Evolutionary conservation across 2,888 invertebrate genomes (phyloP), one percentile per base, ranked within the genome.

Genomic region (Macaria liturata): DNA sequence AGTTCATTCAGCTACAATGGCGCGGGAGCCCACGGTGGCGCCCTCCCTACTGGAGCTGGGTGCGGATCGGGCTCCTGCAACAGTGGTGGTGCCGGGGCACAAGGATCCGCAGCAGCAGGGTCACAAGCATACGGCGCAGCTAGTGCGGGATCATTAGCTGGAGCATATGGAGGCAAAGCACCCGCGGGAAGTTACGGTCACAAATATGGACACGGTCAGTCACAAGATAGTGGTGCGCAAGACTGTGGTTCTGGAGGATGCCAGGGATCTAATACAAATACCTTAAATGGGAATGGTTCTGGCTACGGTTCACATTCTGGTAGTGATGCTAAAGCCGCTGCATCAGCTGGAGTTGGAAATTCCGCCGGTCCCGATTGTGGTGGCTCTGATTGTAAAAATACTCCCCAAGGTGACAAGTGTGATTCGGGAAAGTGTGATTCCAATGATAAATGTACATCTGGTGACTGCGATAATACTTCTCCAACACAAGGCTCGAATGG

Each of bases 1-100:
- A 88, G 86, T 62, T 81, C 90, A 9, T 91, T 80, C 65, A 86
- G 79, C 67, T 89, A 78, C 57, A 77, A 76, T 59, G 84, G 88
- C 4, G 68, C 78, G 4, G 78, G 76, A 44, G 58, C 66, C 31
- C 71, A 65, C n/a, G 68, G 70, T 7, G 62, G 63, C 37, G 69
- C 69, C 9, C 63, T 59, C 40, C 62, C 67, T 37, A 76, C 70
- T 44, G 56, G 51, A 20, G 32, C 32, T 31, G 62, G 64, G 32
- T 75, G 78, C 53, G 55, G 65, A 37, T 60, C 70, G n/a, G 74
- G 63, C 32, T 53, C 55, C 48, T 80, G 83, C 54, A 69, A 72
- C 55, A 64, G 55, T 32, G 64, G 66, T 49, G 73, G 60, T 44
- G 30, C 66, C 20, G 65, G 59, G 4, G 55, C 43, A 30, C 62